Conservation (phyloP, 2,113 vertebrate species). For the Anoura caudifer region DNA sequence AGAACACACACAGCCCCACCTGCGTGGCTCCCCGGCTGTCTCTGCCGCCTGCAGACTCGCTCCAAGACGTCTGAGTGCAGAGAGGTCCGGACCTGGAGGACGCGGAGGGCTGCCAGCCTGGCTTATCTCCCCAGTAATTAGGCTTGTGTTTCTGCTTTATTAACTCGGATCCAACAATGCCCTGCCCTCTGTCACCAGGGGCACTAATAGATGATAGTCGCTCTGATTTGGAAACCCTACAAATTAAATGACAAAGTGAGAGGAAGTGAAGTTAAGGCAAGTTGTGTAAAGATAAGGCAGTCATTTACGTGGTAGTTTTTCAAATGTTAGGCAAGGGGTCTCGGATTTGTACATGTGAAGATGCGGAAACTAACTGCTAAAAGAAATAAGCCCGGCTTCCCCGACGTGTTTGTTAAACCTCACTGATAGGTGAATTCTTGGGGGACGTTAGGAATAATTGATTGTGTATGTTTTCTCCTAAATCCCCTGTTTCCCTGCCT, state of each 20-base stretch:
- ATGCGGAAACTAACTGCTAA: neutral
- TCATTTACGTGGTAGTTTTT: conserved; percentile 66
- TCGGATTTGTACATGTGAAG: neutral
- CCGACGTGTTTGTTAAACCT: neutral
- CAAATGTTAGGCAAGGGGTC: conserved; percentile 37
- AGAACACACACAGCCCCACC: conserved; percentile 33
- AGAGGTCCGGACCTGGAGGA: conserved; percentile 58
- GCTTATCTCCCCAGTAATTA: conserved; percentile 83
- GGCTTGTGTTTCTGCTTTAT: conserved; percentile 85
- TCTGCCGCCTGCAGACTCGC: conserved; percentile 35
- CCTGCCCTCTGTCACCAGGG: conserved; percentile 84
- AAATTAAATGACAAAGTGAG: conserved; percentile 84
- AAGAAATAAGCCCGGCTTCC: neutral
- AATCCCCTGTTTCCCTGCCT: neutral
- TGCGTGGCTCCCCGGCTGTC: neutral
- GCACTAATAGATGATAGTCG: conserved; percentile 82
- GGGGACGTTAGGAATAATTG: neutral
- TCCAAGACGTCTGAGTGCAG: conserved; percentile 61
- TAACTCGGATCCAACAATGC: conserved; percentile 82
- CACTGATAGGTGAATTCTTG: neutral
- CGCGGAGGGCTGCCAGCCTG: conserved; percentile 76
- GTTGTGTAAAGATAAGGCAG: conserved; percentile 69
- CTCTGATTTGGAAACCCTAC: conserved; percentile 81
- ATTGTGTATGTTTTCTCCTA: neutral
- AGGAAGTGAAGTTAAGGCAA: conserved; percentile 73